phyloP scores from a whole-genome alignment of 1,140 invertebrate genomes.

The Drosophila ambigua region DNA sequence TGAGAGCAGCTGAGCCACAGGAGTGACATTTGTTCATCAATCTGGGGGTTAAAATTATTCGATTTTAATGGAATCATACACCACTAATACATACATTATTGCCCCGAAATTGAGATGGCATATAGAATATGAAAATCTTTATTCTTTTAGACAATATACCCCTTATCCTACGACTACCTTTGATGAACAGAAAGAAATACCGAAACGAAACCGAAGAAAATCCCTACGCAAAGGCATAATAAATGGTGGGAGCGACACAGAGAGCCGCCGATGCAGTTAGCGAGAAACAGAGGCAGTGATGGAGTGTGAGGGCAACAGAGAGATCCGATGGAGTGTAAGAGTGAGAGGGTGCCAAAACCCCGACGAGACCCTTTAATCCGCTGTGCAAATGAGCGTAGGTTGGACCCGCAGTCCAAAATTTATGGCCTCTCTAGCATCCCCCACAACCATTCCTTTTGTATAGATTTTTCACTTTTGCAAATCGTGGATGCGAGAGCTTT shows the following conservation, averaged over 20 bases:
- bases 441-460: constrained; percentile 19
- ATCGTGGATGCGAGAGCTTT: constrained; percentile 36
- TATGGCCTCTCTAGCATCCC: constrained; percentile 57
- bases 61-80: no score
- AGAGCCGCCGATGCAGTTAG: constrained; percentile 13
- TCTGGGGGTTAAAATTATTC: no score
- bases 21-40: no score
- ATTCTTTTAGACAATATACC: no score
- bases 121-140: not conserved
- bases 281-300: constrained; percentile 16
- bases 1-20: no score
- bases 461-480: constrained; percentile 49
- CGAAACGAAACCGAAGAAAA: constrained; percentile 55
- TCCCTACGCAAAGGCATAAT: constrained; percentile 73
- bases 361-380: constrained; percentile 79
- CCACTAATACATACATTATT: no score
- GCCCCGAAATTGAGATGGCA: not conserved
- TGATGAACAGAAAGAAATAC: constrained; percentile 33
- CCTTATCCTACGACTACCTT: no score
- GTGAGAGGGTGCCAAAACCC: constrained; percentile 46
- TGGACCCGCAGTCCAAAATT: constrained; percentile 51
- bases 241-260: constrained; percentile 57
- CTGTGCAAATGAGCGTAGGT: constrained; percentile 71
- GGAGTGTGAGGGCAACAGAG: no score
- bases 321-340: no score